phyloP scores from a whole-genome alignment of 2,888 invertebrate species.

The Hyposoter didymator region DNA sequence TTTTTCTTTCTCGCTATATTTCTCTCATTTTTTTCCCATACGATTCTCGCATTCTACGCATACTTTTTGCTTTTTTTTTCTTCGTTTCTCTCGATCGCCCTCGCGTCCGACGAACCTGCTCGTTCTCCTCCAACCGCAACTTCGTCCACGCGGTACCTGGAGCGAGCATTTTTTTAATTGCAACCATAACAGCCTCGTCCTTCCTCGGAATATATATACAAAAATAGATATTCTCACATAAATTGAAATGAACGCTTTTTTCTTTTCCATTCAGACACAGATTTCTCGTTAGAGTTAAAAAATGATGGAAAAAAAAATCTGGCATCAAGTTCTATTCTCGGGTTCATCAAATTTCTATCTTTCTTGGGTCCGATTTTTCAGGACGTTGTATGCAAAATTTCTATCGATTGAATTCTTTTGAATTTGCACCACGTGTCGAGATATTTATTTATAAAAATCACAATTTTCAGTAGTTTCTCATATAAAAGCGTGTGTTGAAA shows the following conservation, averaged over 20 bases:
- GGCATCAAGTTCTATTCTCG: background rate
- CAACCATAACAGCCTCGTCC: background rate
- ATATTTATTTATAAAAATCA: no score
- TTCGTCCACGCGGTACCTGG: slow-evolving; percentile 23
- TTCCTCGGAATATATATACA: background rate
- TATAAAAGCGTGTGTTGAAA: no score
- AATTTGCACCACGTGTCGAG: no score
- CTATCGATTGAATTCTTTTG: no score
- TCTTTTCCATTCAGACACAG: background rate
- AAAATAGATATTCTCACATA: background rate
- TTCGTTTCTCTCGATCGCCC: background rate
- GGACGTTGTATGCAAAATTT: no score
- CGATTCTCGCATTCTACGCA: slow-evolving; percentile 24
- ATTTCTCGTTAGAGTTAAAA: background rate
- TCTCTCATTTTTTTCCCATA: slow-evolving; percentile 1
- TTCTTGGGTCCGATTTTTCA: background rate
- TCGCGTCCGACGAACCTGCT: background rate
- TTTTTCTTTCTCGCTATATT: background rate
- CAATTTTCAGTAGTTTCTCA: no score
- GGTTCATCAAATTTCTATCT: background rate
- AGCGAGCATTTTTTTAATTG: slow-evolving; percentile 28
- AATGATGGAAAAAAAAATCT: background rate
- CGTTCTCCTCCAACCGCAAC: background rate
- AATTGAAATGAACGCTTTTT: background rate
- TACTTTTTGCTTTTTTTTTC: background rate